phyloP scores from a whole-genome alignment of 2,113 vertebrate species.

The Tenebrosternarchus preto region DNA sequence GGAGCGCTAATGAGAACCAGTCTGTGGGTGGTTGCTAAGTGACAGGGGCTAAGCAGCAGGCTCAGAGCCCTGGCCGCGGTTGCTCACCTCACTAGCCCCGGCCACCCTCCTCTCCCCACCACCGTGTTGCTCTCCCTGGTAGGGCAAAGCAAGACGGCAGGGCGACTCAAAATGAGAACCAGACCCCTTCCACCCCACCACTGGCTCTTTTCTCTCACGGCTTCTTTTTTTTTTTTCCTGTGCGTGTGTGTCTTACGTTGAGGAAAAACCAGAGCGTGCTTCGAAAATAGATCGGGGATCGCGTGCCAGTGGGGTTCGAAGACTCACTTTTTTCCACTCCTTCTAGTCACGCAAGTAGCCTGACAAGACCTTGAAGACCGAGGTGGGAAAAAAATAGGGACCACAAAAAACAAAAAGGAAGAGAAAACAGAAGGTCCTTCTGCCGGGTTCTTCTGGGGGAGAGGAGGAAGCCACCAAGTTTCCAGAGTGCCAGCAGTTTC shows the following conservation, averaged over 20 bases:
- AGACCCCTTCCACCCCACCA: conserved; percentile 74
- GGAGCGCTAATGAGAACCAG: conserved; percentile 73
- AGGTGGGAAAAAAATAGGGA: conserved; percentile 52
- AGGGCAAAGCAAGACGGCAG: conserved; percentile 69
- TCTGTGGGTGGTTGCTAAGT: conserved; percentile 71
- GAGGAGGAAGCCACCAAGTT: conserved; percentile 53
- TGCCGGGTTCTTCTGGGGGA: conserved; percentile 40
- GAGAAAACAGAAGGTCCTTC: conserved; percentile 46
- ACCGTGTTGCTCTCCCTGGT: conserved; percentile 70
- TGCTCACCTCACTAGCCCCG: conserved; percentile 64
- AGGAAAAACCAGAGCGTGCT: conserved; percentile 62
- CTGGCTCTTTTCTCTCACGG: conserved; percentile 74
- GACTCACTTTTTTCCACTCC: conserved; percentile 71
- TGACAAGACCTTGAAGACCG: conserved; percentile 72
- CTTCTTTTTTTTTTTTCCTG: conserved; percentile 68
- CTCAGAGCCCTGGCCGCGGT: conserved; percentile 67
- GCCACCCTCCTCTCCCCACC: conserved; percentile 54
- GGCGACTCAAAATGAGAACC: conserved; percentile 77
- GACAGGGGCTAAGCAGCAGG: conserved; percentile 70
- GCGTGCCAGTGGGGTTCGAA: conserved; percentile 79
- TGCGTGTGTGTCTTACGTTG: conserved; percentile 39
- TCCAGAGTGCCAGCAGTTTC: not conserved
- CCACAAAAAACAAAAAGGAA: conserved; percentile 62
- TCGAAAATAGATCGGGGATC: conserved; percentile 80
- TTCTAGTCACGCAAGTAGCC: conserved; percentile 80